A percentile compares a stretch with the other conserved stretches of the same genome.
These are phyloP conservation scores for Subacronicta megacephala DNA, from an alignment of 2,888 invertebrate genomes.

Conservation along the genomic window DNA sequence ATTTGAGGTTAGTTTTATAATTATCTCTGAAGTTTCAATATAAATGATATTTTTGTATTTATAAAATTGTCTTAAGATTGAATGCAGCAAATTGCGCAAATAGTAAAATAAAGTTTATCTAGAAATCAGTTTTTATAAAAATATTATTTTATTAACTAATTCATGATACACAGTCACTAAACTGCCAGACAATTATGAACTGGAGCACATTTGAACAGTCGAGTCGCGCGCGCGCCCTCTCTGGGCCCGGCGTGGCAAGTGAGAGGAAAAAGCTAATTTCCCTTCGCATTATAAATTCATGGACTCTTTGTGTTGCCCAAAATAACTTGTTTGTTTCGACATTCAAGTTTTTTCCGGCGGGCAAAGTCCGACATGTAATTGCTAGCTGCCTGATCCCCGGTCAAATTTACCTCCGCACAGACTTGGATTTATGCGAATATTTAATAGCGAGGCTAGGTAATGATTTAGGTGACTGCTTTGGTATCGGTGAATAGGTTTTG, in stretches of 20 bases:
- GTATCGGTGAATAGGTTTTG: too few species aligned
- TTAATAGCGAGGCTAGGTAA: constrained; percentile 39
- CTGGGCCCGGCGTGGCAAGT: constrained; percentile 46
- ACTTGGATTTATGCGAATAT: constrained; percentile 55
- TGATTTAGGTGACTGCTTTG: constrained; percentile 15
- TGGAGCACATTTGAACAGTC: background rate
- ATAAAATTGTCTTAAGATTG: too few species aligned
- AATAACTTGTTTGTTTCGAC: constrained; percentile 85
- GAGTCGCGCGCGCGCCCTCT: constrained; percentile 10
- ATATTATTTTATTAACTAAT: background rate
- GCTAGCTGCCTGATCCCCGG: constrained; percentile 65
- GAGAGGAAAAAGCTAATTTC: constrained; percentile 84
- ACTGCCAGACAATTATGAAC: background rate
- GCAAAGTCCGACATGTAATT: constrained; percentile 72
- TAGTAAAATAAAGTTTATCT: too few species aligned
- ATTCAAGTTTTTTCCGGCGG: constrained; percentile 66
- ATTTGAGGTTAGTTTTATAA: too few species aligned
- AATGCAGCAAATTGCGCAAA: too few species aligned
- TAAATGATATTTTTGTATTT: too few species aligned
- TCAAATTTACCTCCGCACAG: constrained; percentile 42
- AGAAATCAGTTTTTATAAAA: background rate
- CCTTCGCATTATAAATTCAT: constrained; percentile 85
- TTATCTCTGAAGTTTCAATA: too few species aligned
- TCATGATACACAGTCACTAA: background rate
- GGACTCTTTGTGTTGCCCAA: constrained; percentile 81